Evolutionary conservation across 2,888 invertebrate genomes (phyloP), one percentile per base, ranked within the genome.

Genomic region (Diarsia rubi): DNA sequence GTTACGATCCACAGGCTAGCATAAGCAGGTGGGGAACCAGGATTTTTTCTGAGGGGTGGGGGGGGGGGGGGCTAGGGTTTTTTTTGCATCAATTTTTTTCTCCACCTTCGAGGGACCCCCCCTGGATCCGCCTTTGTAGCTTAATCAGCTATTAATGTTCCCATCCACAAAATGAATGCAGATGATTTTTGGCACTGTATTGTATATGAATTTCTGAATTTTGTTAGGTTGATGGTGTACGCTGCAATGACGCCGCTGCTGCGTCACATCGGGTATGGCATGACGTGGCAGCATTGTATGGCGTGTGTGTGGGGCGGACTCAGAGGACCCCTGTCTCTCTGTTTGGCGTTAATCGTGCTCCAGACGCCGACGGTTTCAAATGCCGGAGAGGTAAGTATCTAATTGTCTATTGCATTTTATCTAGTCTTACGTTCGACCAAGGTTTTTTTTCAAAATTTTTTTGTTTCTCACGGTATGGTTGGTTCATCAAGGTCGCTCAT

Each of bases 241-340:
- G 89, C 94, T 0, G 86, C 94, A 1, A 94, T 97, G 91, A 96
- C 95, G 66, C 97, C 97, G 0, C 72, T 97, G 0, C 91, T 97
- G 42, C 93, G 92, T 37, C 94, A 93, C 21, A 91, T 97, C 3
- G 97, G 97, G 0, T 97, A 97, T 83, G 97, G 97, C 0, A 93
- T 97, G 90, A 93, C 96, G 0, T 97, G 97, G 97, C 95, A 96
- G 81, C 96, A 97, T 74, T 96, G 96, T 75, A 90, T 97, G 85
- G 97, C 97, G 6, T 96, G 97, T 86, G 97, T 97, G 5, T 97
- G 97, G 97, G 97, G 97, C 27, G 97, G 97, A 0, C 90, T 97
- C 1, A 91, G 97, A 42, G 97, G 97, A 0, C 97, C 97, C 0
- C 93, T 97, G 12, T 97, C 97, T 0, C 91, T 97, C 24, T 97